phyloP scores from a whole-genome alignment of 2,113 vertebrate species.

The Indri indri region DNA sequence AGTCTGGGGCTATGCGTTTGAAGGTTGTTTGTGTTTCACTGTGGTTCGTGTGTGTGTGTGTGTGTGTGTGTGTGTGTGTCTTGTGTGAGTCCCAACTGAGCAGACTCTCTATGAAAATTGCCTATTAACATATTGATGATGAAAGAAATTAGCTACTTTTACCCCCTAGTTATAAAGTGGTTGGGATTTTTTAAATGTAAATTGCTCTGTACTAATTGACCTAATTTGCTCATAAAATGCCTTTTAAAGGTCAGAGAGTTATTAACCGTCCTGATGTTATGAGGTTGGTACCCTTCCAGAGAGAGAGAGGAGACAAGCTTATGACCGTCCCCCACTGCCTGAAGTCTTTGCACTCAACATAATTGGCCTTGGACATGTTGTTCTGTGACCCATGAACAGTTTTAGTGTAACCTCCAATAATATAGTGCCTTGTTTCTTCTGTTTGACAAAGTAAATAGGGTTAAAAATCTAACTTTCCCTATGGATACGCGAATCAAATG shows the following conservation, averaged over 20 bases:
- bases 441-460: conserved; percentile 17
- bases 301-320: conserved; percentile 45
- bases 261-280: conserved; percentile 43
- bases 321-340: neutral
- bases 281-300: conserved; percentile 51
- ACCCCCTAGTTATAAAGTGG: neutral
- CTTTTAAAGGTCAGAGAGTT: conserved; percentile 53
- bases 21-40: neutral
- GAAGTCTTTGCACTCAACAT: conserved; percentile 11
- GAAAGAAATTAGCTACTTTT: neutral
- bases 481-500: neutral
- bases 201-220: conserved; percentile 15
- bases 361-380: conserved; percentile 46
- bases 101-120: neutral
- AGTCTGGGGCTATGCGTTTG: neutral
- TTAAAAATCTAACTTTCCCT: conserved; percentile 10
- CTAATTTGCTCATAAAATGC: conserved; percentile 57
- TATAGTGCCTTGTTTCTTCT: conserved; percentile 37
- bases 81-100: neutral
- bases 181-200: conserved; percentile 7
- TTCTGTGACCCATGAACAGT: conserved; percentile 31
- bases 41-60: neutral
- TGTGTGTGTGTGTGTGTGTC: neutral
- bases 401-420: conserved; percentile 21
- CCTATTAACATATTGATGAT: conserved; percentile 20